Evolutionary conservation across 1,140 invertebrate genomes (phyloP).

Genomic region (Acromyrmex echinatior): DNA sequence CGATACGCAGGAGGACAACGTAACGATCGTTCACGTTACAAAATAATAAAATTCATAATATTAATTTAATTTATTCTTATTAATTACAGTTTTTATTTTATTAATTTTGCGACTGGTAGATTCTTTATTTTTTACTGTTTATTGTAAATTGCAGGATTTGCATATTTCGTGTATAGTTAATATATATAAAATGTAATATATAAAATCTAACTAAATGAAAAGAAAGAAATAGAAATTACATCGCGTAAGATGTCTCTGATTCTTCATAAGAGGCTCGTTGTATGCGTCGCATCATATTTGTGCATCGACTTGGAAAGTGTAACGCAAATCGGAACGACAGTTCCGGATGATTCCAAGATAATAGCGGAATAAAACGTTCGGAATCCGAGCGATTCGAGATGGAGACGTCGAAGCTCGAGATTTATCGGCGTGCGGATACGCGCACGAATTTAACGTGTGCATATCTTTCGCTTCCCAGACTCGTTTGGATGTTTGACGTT

Average conservation of each 20-base stretch:
- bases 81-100: neutral
- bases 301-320: neutral
- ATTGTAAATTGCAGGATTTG: neutral
- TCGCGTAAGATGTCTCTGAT: neutral
- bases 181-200: neutral
- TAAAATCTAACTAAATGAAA: neutral
- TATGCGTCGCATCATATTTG: neutral
- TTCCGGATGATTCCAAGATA: conserved; percentile 55
- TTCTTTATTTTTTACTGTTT: neutral
- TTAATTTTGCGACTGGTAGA: neutral
- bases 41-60: neutral
- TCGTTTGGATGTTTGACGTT: conserved; percentile 51
- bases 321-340: conserved; percentile 21
- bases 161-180: neutral
- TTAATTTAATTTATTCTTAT: neutral
- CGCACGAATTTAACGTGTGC: conserved; percentile 41
- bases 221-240: neutral
- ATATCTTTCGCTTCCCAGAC: conserved; percentile 19
- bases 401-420: conserved; percentile 69
- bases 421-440: conserved; percentile 58
- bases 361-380: conserved; percentile 64
- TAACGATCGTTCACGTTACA: neutral
- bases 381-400: conserved; percentile 60
- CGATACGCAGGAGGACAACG: neutral
- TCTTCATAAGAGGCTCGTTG: neutral